These are phyloP conservation scores for Eupithecia subfuscata DNA, from an alignment of 2,888 invertebrate species.

Conservation along the genomic window DNA sequence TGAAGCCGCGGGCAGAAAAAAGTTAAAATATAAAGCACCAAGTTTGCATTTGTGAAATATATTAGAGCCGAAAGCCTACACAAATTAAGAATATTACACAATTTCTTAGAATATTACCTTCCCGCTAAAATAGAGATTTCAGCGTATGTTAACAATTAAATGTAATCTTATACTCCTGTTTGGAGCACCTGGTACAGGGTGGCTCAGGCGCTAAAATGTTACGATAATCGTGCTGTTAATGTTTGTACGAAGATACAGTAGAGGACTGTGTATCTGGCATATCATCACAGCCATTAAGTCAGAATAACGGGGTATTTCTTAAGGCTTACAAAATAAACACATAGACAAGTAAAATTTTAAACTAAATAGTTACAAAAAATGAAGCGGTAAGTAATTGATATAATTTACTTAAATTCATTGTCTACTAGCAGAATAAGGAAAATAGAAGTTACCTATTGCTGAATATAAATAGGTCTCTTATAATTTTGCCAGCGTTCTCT, in stretches of 20 bases:
- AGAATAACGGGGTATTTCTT: neutral
- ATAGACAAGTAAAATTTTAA: neutral
- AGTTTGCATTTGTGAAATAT: neutral
- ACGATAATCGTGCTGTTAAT: constrained; percentile 5
- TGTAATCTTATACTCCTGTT: neutral
- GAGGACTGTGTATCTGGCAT: neutral
- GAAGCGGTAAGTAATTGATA: neutral
- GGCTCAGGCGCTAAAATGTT: neutral
- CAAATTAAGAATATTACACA: neutral
- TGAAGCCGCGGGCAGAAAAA: neutral
- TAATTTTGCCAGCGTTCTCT: neutral
- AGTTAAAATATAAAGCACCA: neutral
- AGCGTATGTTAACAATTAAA: constrained; percentile 9
- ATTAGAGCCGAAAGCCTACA: neutral
- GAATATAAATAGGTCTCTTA: too few relatives aligned
- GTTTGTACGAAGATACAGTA: neutral
- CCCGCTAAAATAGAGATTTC: neutral
- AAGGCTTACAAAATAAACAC: neutral
- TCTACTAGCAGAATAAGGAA: too few relatives aligned
- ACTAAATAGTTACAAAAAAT: neutral
- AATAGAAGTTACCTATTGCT: too few relatives aligned
- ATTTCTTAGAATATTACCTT: neutral
- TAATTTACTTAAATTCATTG: too few relatives aligned
- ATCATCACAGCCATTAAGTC: neutral
- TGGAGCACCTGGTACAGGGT: constrained; percentile 9